Evolutionary conservation across 2,888 invertebrate species (phyloP), one percentile per base, ranked within the genome.

Genomic region (Argyra leucocephala): DNA sequence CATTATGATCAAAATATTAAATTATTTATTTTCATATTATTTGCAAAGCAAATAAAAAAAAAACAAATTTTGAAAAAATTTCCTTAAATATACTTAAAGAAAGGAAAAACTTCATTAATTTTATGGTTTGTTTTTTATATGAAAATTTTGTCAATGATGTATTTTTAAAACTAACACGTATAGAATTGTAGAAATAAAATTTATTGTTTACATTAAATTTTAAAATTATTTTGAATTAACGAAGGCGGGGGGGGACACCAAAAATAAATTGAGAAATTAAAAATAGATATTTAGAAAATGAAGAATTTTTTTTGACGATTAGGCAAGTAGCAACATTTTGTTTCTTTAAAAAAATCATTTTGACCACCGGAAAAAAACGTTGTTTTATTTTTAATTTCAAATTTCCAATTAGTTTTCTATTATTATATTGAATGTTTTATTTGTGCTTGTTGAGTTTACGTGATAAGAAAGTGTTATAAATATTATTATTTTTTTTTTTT

Each of bases 161-260:
- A 48, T 48, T 48, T 48, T 48, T 12, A 18, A 48, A 48, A 48
- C 48, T 67, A 58, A 67, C 69, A 69, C 69, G 69, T 69, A 69
- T 67, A 67, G 66, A 63, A 48, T 7, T 10, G 18, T 5, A 18
- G 48, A 48, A 18, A 5, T 48, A 10, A 31, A 31, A 31, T 10
- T 5, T 31, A 31, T 5, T 31, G 31, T 7, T 7, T 31, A 10
- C 5, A 31, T 7, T 10, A 31, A 31, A 31, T 7, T 31, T 31
- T 7, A 31, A 10, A 31, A 31, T 5, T 7, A 31, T 18, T 18
- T 48, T 48, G 2, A 9, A 48, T 15, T 18, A 48, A 48, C 12
- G n/a, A 48, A 5, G n/a, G n/a, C n/a, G n/a, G n/a, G n/a, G n/a
- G n/a, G n/a, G n/a, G n/a, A n/a, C 18, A 48, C 2, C 12, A 48